Evolutionary conservation across 2,113 vertebrate species (phyloP), one percentile per base, ranked within the genome.

Genomic region (Rhinolophus ferrumequinum): DNA sequence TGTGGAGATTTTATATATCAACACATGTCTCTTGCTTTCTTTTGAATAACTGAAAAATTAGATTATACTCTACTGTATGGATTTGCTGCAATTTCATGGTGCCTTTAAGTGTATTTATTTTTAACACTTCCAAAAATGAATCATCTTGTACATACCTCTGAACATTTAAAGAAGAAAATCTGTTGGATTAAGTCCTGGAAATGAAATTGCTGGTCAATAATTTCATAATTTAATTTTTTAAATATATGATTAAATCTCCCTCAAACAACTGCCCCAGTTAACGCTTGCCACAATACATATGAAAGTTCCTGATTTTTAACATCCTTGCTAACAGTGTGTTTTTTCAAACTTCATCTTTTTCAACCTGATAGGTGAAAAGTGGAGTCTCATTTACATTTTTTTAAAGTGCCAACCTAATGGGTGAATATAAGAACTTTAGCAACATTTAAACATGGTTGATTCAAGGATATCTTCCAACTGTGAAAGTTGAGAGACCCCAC

Each of bases 361-460:
- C 58, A 70, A 28, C 21, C 7, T 54, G 44, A 76, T 62, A 88
- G 35, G 52, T 84, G 2, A 64, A 69, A 88, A 88, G 24, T 58
- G 13, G 60, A 90, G 73, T 70, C 47, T 93, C 33, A 54, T 67
- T 95, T 84, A 26, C 19, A 38, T 69, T 64, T 95, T 73, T 33
- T 50, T 50, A 35, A 93, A 85, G 54, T 41, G 21, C 12, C 30
- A 81, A 33, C 5, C 33, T 92, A 87, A 50, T 35, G 2, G 54
- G 22, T 30, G 4, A 38, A 19, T 70, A 38, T 44, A n/a, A 94
- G 79, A 94, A 79, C 14, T 70, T 88, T 44, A 83, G 28, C 50
- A 96, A 56, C n/a, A 67, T 73, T 96, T 96, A 77, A 60, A 85
- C n/a, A 14, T 72, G 15, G 47, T 50, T 76, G 33, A 95, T 2